phyloP scores from a whole-genome alignment of 64 coral and sea anemone species.

The Montipora efflorescens region DNA sequence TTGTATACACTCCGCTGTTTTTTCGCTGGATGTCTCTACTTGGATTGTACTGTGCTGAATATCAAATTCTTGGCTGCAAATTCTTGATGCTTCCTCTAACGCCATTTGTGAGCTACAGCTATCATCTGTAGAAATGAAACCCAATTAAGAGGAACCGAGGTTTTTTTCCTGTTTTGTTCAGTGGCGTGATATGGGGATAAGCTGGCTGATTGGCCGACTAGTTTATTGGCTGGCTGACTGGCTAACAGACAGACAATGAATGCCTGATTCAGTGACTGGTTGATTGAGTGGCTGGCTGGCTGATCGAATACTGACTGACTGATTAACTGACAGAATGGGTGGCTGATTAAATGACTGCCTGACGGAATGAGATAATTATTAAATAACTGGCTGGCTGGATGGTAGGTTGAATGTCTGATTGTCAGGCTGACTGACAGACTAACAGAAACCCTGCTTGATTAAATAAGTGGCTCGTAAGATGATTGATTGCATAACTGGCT shows the following conservation, averaged over 20 bases:
- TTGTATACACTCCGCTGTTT: conserved; percentile 50
- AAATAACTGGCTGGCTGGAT: background rate
- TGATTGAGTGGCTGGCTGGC: conserved; percentile 2
- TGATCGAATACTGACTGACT: conserved; percentile 1
- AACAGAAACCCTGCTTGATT: background rate
- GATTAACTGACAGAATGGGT: background rate
- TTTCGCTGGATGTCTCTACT: conserved; percentile 62
- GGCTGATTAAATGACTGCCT: background rate
- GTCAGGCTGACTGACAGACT: background rate
- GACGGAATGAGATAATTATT: background rate
- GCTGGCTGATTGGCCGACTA: conserved; percentile 11
- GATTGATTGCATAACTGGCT: no score
- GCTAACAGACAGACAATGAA: background rate
- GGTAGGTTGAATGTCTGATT: background rate
- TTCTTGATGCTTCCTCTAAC: conserved; percentile 61
- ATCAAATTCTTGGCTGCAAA: conserved; percentile 71
- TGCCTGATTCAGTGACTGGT: conserved; percentile 4
- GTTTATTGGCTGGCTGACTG: background rate
- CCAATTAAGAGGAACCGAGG: background rate
- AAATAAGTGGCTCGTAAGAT: no score
- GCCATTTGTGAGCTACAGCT: conserved; percentile 42
- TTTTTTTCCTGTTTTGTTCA: background rate
- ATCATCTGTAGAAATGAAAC: conserved; percentile 26
- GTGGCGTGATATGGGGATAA: background rate
- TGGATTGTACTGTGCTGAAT: conserved; percentile 79